Base-by-base conservation (phyloP, 1,140 invertebrate genomes). In the Apis florea region DNA sequence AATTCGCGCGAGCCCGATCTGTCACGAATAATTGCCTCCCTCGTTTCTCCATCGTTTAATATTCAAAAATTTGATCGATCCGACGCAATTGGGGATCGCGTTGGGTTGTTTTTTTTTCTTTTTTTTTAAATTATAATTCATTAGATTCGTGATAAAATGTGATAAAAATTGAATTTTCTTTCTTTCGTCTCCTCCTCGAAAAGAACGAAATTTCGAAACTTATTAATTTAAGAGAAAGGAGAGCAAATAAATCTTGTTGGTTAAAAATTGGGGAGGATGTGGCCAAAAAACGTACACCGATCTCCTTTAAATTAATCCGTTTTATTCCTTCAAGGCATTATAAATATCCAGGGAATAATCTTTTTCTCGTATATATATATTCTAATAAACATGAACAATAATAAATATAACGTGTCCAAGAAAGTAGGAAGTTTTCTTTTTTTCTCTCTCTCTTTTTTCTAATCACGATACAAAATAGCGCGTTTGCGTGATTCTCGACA, bases 311-410 rank as follows among this genome's bases (percentile, higher is more conserved):
- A 89, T 84, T 89, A 89, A 40, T 84, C 76, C 68, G 74, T 87
- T 89, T 89, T 89, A 87, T 89, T 89, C 77, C 86, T 83, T 83
- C 86, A 87, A 91, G 91, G 91, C 89, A 89, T 92, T 92, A 91
- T 91, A 91, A 89, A 88, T 92, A 91, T 92, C 88, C 90, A 90
- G 90, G 91, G 92, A 92, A 93, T 92, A 92, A 90, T 92, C 91
- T 92, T 91, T 92, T 87, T 91, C 88, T 90, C 88, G 90, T 92
- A 89, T 92, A 89, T 92, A 89, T 90, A 91, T 92, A 93, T 93
- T 93, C 91, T 93, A 94, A 90, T 93, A 93, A 93, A 93, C 92
- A 92, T 94, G 92, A 94, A 93, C 92, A 93, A 92, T 94, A 91
- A 93, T 93, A 93, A 93, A 93, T 93, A 93, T 91, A 93, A 92